Evolutionary conservation across 2,797 vertebrate species (phyloP).

Genomic region (Falco biarmicus): DNA sequence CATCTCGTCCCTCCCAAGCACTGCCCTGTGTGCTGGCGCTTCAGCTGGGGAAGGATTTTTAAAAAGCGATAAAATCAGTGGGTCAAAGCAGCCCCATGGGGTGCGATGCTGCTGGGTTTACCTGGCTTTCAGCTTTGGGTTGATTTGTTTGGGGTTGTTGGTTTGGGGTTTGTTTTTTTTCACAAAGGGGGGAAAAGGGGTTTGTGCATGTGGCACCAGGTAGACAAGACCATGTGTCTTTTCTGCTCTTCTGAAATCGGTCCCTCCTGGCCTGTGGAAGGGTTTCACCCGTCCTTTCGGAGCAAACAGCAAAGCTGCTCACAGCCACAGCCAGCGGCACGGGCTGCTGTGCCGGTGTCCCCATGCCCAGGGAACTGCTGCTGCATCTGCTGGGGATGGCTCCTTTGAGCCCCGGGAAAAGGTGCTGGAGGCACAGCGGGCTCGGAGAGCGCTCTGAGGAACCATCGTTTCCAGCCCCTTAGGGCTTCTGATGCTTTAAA

Average conservation of each 20-base stretch:
- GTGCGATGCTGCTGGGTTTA: neutral
- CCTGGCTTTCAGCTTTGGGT: too few relatives aligned
- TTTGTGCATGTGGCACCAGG: rapidly evolving
- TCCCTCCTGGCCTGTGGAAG: too few relatives aligned
- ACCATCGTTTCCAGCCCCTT: neutral
- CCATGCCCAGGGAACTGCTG: neutral
- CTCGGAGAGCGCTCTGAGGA: rapidly evolving
- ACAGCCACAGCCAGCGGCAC: rapidly evolving
- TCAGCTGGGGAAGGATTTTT: neutral
- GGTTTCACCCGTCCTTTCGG: rapidly evolving
- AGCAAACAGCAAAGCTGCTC: neutral
- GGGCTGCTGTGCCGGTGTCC: neutral
- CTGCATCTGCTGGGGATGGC: rapidly evolving
- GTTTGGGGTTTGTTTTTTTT: too few relatives aligned
- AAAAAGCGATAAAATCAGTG: neutral
- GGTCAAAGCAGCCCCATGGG: rapidly evolving
- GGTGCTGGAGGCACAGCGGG: neutral
- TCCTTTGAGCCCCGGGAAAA: neutral
- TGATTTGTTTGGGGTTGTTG: too few relatives aligned
- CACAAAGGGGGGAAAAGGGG: too few relatives aligned
- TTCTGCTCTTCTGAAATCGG: too few relatives aligned
- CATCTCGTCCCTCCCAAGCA: neutral
- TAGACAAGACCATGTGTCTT: rapidly evolving
- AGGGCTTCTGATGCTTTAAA: neutral
- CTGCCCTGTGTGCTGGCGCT: rapidly evolving